These are phyloP conservation scores for Vireo altiloquus DNA, from an alignment of 2,113 vertebrate genomes.

Conservation along the genomic window DNA sequence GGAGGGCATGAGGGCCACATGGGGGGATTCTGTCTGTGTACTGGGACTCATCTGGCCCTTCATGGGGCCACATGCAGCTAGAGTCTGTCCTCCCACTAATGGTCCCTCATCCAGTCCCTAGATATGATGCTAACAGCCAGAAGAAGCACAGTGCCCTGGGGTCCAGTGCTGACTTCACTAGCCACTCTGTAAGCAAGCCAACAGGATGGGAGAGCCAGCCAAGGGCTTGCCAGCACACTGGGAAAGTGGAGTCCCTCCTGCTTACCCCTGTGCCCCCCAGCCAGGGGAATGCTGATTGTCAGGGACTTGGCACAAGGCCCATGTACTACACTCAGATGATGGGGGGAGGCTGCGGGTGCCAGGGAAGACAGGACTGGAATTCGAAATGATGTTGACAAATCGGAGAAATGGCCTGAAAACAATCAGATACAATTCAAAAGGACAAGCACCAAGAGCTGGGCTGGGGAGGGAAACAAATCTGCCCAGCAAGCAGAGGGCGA, in stretches of 20 bases:
- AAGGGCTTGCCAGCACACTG: accelerated
- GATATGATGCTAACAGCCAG: neutral
- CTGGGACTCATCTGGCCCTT: neutral
- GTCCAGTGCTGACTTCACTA: neutral
- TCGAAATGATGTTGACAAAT: slow-evolving; percentile 62
- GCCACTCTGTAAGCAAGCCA: accelerated
- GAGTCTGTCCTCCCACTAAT: neutral
- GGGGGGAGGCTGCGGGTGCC: neutral
- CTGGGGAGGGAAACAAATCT: neutral
- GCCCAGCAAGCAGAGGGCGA: neutral
- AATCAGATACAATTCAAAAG: slow-evolving; percentile 57
- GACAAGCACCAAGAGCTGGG: slow-evolving; percentile 42
- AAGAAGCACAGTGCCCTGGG: neutral
- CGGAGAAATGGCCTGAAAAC: slow-evolving; percentile 64
- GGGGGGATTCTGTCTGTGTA: neutral
- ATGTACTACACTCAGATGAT: neutral
- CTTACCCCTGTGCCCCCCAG: accelerated
- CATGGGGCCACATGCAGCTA: neutral
- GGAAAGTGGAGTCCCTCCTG: neutral
- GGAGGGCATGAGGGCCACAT: accelerated
- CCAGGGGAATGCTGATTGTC: neutral
- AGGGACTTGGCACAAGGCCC: neutral
- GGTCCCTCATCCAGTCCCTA: neutral
- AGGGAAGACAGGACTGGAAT: slow-evolving; percentile 43
- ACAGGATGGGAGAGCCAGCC: neutral